phyloP scores from a whole-genome alignment of 2,797 vertebrate genomes.

The Artibeus jamaicensis region DNA sequence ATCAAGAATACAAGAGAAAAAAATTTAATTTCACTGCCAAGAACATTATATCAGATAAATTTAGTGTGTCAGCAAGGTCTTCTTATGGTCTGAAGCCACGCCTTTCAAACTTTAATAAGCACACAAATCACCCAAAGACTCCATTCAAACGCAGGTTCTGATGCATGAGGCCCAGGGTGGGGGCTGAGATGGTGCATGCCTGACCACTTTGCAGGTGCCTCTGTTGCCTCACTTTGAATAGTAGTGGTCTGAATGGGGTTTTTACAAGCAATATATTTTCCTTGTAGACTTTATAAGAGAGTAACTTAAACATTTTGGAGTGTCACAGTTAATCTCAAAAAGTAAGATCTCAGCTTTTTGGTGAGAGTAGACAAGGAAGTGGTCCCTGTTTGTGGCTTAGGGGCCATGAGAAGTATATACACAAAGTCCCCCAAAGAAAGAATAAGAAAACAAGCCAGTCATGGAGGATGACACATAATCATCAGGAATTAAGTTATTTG shows the following conservation, averaged over 20 bases:
- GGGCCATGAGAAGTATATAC: not conserved
- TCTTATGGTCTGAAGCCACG: not conserved
- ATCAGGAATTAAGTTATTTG: not conserved
- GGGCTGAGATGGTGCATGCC: fast-evolving
- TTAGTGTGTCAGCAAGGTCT: not conserved
- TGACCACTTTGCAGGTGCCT: not conserved
- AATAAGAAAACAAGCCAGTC: not conserved
- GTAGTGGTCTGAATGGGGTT: not conserved
- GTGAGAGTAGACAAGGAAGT: not conserved
- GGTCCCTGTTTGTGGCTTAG: not conserved
- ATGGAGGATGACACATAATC: not conserved
- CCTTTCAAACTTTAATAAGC: not conserved
- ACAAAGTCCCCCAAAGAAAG: not conserved
- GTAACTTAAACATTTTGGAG: not conserved
- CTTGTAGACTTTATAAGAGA: not conserved
- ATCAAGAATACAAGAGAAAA: not conserved
- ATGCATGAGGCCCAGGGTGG: not conserved
- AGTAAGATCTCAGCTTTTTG: not conserved
- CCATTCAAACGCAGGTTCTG: not conserved
- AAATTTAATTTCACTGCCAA: not conserved
- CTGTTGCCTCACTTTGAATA: not conserved
- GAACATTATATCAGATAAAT: not conserved
- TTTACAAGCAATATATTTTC: not conserved
- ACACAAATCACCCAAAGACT: not conserved
- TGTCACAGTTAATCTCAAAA: not conserved